Evolutionary conservation across 2,113 vertebrate genomes (phyloP), one percentile per base, ranked within the genome.

Genomic region (Gallinago paraguaiae): DNA sequence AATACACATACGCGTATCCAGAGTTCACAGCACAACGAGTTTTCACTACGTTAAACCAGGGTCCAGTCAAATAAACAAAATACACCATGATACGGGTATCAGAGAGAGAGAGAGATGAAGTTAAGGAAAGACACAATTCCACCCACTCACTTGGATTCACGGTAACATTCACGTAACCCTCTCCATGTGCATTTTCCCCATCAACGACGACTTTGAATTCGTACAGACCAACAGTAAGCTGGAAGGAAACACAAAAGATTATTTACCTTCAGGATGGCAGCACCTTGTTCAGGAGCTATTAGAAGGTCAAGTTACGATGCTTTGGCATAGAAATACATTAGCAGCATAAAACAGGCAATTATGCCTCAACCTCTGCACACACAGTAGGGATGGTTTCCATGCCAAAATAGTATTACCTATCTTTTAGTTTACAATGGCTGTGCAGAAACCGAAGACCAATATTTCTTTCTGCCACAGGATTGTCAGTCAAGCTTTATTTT

Each of bases 211-310:
- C 98, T 96, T 98, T 99, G 97, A 99, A 99, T 97, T 99, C 99
- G 6, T 99, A 99, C 33, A 99, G 97, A 56, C 99, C 99, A 83
- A 98, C 98, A 4, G 99, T 99, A 48, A 99, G 98, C 99, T 99
- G 98, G 59, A 96, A 89, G 74, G 39, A 94, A 95, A 46, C 14
- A 95, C 60, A 51, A 90, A 51, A 77, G 45, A 81, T 96, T 24
- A 91, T 77, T 94, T 15, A 93, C 59, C 31, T 45, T 53, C 50
- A 76, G 96, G 85, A 31, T 41, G 13, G 53, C 22, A 68, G 37
- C 35, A 78, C 61, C 35, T 25, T 45, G 30, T 37, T 37, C 68
- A 80, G 37, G 45, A 90, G 30, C 43, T 51, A 15, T 5, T 8
- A 41, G 81, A 86, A 90, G 70, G 64, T 83, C 48, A 51, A 15